Evolutionary conservation across 2,888 invertebrate genomes (phyloP).

Genomic region (Zootermopsis nevadensis): DNA sequence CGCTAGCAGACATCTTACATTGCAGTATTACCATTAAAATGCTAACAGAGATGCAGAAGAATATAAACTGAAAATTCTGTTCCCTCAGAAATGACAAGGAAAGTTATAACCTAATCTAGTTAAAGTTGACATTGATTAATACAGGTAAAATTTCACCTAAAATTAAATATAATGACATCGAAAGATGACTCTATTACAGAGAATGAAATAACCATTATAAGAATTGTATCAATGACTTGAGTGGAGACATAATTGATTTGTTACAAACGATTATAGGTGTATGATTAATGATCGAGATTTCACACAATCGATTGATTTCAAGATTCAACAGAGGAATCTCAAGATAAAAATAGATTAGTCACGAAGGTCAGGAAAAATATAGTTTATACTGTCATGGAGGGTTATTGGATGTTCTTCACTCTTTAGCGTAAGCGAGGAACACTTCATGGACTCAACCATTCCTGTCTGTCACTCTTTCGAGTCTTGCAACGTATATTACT

Average conservation of each 20-base stretch:
- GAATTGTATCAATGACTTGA: background rate
- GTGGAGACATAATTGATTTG: background rate
- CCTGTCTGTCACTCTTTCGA: no score
- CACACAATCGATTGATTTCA: background rate
- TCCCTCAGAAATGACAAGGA: background rate
- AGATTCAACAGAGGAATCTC: no score
- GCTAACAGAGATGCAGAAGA: background rate
- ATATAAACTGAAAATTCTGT: background rate
- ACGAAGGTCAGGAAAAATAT: no score
- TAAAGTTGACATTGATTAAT: background rate
- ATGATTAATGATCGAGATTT: slow-evolving; percentile 1
- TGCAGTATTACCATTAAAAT: background rate
- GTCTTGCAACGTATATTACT: no score
- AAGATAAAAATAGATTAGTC: no score
- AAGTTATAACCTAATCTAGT: background rate
- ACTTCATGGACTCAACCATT: no score
- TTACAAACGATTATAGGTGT: background rate
- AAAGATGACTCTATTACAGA: background rate
- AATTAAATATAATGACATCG: background rate
- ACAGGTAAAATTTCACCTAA: background rate
- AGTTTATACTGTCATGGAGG: no score
- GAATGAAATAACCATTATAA: background rate
- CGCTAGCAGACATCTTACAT: background rate
- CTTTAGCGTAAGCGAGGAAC: no score
- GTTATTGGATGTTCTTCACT: no score